Percentiles rank a stretch among this genome's conserved stretches.
Conservation (phyloP, 1,140 invertebrate species). For the Kradibia gibbosae region DNA sequence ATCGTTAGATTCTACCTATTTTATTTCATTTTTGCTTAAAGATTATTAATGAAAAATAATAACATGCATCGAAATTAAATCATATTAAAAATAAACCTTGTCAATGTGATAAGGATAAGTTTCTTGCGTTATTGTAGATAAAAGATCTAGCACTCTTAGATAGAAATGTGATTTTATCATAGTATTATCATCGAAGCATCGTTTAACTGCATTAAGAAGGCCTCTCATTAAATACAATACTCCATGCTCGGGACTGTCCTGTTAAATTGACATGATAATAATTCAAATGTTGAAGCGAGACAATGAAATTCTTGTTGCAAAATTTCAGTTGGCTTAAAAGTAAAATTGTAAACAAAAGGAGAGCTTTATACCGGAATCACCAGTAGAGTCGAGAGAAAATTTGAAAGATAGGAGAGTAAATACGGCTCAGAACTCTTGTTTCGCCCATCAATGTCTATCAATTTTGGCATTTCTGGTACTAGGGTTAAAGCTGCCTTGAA, state of each 20-base stretch:
- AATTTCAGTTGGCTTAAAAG: neutral
- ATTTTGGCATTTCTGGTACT: conserved; percentile 84
- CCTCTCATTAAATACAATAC: conserved; percentile 84
- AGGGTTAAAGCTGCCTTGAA: conserved; percentile 89
- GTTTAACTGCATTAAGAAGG: conserved; percentile 82
- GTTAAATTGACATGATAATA: conserved; percentile 46
- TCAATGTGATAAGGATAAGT: conserved; percentile 87
- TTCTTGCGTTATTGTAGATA: conserved; percentile 84
- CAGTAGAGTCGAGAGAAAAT: conserved; percentile 88
- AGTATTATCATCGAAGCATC: conserved; percentile 78
- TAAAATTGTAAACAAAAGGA: conserved; percentile 31
- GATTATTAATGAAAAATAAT: conserved; percentile 31
- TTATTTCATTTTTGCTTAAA: conserved; percentile 9
- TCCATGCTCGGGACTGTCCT: conserved; percentile 90
- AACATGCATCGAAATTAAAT: neutral
- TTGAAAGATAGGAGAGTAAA: conserved; percentile 80
- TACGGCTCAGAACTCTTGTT: conserved; percentile 81
- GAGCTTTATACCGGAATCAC: conserved; percentile 84
- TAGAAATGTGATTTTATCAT: conserved; percentile 77
- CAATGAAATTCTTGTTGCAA: conserved; percentile 19
- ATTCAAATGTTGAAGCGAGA: neutral
- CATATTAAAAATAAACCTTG: conserved; percentile 75
- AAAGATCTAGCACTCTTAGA: conserved; percentile 81
- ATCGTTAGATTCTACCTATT: conserved; percentile 92
- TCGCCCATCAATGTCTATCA: conserved; percentile 84